A percentile compares a stretch with the other conserved stretches of the same genome.
Evolutionary conservation across 2,113 vertebrate genomes (phyloP).

Genomic region (Mustela lutreola): DNA sequence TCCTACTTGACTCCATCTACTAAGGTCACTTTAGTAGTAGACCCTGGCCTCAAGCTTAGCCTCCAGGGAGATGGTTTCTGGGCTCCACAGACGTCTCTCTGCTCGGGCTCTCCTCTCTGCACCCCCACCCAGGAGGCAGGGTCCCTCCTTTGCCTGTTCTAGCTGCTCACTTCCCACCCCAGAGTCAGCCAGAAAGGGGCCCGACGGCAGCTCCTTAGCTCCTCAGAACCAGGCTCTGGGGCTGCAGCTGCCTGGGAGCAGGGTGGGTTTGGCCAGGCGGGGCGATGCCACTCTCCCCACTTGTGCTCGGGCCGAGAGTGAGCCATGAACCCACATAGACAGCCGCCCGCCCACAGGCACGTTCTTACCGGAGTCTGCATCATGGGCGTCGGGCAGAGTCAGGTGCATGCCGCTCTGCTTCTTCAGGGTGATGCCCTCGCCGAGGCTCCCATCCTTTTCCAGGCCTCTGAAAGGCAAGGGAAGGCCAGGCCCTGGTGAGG

Average conservation of each 20-base stretch:
- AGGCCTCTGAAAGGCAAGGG: conserved; percentile 91
- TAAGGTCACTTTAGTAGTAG: neutral
- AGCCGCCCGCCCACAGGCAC: neutral
- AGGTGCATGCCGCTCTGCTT: conserved; percentile 93
- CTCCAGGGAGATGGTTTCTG: neutral
- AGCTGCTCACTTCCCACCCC: neutral
- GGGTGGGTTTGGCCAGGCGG: neutral
- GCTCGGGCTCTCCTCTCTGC: neutral
- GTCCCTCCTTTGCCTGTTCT: neutral
- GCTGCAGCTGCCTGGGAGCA: neutral
- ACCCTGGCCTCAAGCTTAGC: neutral
- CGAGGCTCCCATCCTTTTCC: conserved; percentile 94
- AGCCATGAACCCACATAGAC: accelerated
- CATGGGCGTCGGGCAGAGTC: conserved; percentile 94
- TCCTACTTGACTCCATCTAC: neutral
- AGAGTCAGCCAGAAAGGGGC: neutral
- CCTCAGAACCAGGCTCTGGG: neutral
- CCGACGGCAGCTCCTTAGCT: neutral
- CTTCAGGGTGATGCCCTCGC: conserved; percentile 89
- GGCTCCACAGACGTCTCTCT: neutral
- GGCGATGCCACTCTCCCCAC: no score
- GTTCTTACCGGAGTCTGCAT: conserved; percentile 92
- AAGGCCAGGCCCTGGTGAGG: neutral
- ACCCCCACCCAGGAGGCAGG: neutral
- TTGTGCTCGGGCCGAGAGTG: neutral